Base-by-base conservation (phyloP, 2,888 invertebrate species). In the Eulithis prunata region DNA sequence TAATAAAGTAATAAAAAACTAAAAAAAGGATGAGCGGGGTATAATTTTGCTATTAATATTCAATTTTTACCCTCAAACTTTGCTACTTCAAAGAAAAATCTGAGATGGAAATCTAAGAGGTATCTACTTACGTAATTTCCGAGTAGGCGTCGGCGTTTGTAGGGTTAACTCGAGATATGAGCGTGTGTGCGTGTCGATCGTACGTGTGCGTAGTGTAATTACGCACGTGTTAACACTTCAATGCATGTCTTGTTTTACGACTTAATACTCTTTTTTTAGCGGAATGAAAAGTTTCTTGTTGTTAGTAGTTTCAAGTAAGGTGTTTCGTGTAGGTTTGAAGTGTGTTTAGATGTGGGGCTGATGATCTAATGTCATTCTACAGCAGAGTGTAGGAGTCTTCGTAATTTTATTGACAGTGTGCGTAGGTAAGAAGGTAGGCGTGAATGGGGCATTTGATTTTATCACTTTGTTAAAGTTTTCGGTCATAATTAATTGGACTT, bases 1-100 rank as follows among this genome's bases (percentile, higher is more conserved):
- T 90, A 91, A 92, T 92, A 92, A 89, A 92, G 92, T 84, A 88
- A 93, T 93, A 92, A 92, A 91, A 89, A 85, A 82, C 81, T 77
- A 66, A 81, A 83, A n/a, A 82, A 83, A 78, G 79, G 85, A 82
- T 83, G 79, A 69, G 75, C 74, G 70, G 79, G 82, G 84, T 86
- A 89, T 92, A 91, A 92, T 91, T 88, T 91, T 80, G 88, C 92
- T 91, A 93, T 93, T 93, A 92, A 93, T 92, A 93, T 93, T 93
- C 92, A 91, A 92, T 92, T 90, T 91, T 87, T 86, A 87, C 86
- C 88, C 85, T 83, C 83, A 85, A 88, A 85, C 81, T 86, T 75
- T 84, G 76, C 80, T 78, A 84, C 89, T 93, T 92, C 92, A 92
- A 90, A 91, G 91, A 92, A 93, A 87, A 86, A 88, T 88, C 86